Evolutionary conservation across 1,140 invertebrate genomes (phyloP).

Genomic region (Bicyclus anynana): DNA sequence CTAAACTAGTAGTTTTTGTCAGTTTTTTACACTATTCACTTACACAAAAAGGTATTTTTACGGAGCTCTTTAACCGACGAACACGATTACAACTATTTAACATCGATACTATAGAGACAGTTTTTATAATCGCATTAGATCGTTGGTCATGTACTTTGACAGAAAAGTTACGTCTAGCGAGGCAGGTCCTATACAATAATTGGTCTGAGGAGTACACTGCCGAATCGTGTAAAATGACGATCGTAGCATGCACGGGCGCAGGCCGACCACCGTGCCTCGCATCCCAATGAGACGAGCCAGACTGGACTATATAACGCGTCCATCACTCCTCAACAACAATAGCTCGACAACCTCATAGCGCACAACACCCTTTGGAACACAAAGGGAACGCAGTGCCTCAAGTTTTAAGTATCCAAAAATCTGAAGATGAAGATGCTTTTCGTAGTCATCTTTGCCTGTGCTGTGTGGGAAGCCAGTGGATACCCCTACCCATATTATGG

Average conservation of each 20-base stretch:
- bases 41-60: too few species aligned
- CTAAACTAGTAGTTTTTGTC: too few species aligned
- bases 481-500: slow-evolving; percentile 60
- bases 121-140: too few species aligned
- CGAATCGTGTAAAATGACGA: slow-evolving; percentile 56
- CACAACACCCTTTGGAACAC: slow-evolving; percentile 41
- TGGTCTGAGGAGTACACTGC: slow-evolving; percentile 47
- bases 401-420: neutral
- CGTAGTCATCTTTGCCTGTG: slow-evolving; percentile 42
- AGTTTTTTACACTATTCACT: too few species aligned
- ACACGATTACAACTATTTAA: too few species aligned
- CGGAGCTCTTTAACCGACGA: too few species aligned
- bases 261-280: slow-evolving; percentile 39
- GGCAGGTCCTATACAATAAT: too few species aligned
- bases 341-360: slow-evolving; percentile 37
- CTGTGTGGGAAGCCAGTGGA: slow-evolving; percentile 39
- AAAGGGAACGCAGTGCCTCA: slow-evolving; percentile 32
- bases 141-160: too few species aligned
- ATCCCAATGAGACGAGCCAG: slow-evolving; percentile 57
- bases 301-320: slow-evolving; percentile 59
- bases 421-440: slow-evolving; percentile 38
- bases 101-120: too few species aligned
- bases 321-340: slow-evolving; percentile 37
- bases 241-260: slow-evolving; percentile 39
- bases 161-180: too few species aligned